phyloP scores from a whole-genome alignment of 2,888 invertebrate species.

The Alviniconcha strummeri region DNA sequence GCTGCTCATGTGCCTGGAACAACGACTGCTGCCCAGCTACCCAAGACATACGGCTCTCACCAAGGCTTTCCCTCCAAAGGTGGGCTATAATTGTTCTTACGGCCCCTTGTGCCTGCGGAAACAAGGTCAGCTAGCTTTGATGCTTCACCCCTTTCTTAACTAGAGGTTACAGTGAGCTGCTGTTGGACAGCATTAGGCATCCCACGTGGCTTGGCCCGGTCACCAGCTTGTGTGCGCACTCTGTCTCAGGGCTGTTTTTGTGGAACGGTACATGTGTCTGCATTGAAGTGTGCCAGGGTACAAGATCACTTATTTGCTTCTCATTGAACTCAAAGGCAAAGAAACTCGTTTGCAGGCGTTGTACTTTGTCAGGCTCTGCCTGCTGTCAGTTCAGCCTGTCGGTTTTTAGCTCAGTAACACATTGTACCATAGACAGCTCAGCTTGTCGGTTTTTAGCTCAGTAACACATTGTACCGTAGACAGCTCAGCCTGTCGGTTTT shows the following conservation, averaged over 20 bases:
- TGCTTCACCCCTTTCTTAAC: background rate
- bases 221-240: background rate
- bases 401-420: too few relatives aligned
- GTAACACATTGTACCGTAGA: too few relatives aligned
- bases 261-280: too few relatives aligned
- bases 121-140: background rate
- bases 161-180: background rate
- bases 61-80: constrained; percentile 71
- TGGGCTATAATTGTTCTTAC: constrained; percentile 34
- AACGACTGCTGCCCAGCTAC: constrained; percentile 82
- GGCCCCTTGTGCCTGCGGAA: background rate
- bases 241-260: background rate
- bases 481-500: too few relatives aligned
- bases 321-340: too few relatives aligned
- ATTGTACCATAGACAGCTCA: too few relatives aligned
- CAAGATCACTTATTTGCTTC: too few relatives aligned
- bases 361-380: background rate
- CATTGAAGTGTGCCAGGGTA: too few relatives aligned
- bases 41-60: constrained; percentile 69
- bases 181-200: too few relatives aligned
- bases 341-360: background rate
- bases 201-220: too few relatives aligned
- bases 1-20: constrained; percentile 76
- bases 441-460: too few relatives aligned
- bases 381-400: too few relatives aligned